Base-by-base conservation (phyloP, 1,140 invertebrate genomes). In the Ooceraea biroi region DNA sequence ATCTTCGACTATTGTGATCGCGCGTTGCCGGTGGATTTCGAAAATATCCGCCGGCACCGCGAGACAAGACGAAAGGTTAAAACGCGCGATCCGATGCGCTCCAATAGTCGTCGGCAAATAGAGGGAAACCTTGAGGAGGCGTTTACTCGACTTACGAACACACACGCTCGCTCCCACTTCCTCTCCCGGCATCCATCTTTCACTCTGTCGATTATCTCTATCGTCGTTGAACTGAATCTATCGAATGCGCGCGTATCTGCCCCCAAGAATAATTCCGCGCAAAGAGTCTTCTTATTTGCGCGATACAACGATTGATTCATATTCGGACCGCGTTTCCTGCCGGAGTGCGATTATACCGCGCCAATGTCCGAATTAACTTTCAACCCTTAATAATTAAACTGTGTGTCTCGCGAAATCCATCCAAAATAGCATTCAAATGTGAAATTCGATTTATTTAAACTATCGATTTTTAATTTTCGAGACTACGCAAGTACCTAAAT, bases 191-290 rank as follows among this genome's bases (percentile, higher is more conserved):
- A 19, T 7, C 22, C 25, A 85, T 88, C 80, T 74, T 88, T 84
- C 86, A 69, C 19, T 71, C 58, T n/a, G 25, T 46, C 84, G 69
- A 88, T 80, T 84, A 85, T 82, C 77, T 90, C 86, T 88, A 86
- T 88, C 90, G 80, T 76, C 60, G 66, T 83, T 69, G 63, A 57
- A 69, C 76, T 69, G 63, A 69, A 80, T 80, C 65, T 57, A 80
- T 80, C 65, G 65, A 46, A 57, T 50, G 36, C n/a, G n/a, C 22
- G 48, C 60, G 55, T 55, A 84, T 82, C 61, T 80, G 30, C 19
- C n/a, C 52, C 36, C 63, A 3, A 17, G 76, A 69, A 80, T 80
- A 80, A 80, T 80, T 80, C 50, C 63, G 12, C 4, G 61, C 48
- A 12, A 48, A 44, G 74, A 22, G 11, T 78, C 48, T 66, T 65